Conservation (phyloP, 2,797 vertebrate species). For the Peromyscus attwateri region DNA sequence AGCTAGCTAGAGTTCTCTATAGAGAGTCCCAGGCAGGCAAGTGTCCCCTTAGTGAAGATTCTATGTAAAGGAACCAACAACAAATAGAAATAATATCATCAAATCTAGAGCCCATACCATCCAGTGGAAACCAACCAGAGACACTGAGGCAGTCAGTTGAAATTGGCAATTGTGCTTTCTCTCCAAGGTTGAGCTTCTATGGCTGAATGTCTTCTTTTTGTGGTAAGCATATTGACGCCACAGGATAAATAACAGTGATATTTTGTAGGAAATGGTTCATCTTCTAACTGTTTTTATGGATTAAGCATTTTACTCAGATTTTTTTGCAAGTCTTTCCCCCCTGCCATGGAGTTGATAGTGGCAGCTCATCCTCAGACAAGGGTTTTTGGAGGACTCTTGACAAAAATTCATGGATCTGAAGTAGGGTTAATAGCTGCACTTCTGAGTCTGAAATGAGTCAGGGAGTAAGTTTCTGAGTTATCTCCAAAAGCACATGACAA, state of each 20-base stretch:
- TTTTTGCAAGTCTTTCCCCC: neutral
- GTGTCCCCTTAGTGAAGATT: too few relatives aligned
- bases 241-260: neutral
- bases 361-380: neutral
- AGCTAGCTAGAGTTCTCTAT: neutral
- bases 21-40: neutral
- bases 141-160: neutral
- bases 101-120: neutral
- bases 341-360: neutral
- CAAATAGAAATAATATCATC: neutral
- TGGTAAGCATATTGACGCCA: rapidly evolving
- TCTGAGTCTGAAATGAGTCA: neutral
- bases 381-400: neutral
- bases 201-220: neutral
- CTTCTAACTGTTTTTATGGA: neutral
- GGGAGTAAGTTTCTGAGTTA: neutral
- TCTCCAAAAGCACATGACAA: neutral
- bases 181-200: neutral
- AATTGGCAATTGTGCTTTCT: neutral
- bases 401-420: neutral
- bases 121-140: neutral
- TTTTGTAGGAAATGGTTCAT: neutral
- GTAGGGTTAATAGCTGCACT: neutral
- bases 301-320: neutral
- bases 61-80: neutral